A percentile compares a stretch with the other conserved stretches of the same genome.
These are phyloP conservation scores for Eupithecia dodoneata DNA, from an alignment of 2,888 invertebrate species.

Conservation along the genomic window DNA sequence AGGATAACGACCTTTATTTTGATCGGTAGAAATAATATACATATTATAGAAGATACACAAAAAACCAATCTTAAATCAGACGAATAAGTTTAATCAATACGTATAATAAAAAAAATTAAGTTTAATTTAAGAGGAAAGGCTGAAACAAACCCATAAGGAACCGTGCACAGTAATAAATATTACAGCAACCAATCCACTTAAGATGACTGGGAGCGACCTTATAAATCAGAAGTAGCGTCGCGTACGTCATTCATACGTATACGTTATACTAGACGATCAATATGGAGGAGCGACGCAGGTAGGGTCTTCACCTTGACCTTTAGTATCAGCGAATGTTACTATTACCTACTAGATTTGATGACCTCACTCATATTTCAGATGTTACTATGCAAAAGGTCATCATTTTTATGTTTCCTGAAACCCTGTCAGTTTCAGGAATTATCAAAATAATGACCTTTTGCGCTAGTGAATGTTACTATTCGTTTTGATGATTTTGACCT, in stretches of 20 bases:
- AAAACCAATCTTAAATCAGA: background rate
- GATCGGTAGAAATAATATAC: background rate
- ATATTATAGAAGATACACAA: background rate
- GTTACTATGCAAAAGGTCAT: background rate
- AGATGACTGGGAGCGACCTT: conserved; percentile 21
- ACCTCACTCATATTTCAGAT: background rate
- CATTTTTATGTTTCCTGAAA: too few species aligned
- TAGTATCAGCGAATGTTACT: conserved; percentile 36
- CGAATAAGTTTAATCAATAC: background rate
- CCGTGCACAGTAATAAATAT: conserved; percentile 5
- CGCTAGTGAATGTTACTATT: background rate
- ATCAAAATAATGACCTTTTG: background rate
- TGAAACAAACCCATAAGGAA: background rate
- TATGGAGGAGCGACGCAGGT: conserved; percentile 24
- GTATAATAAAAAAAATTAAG: background rate
- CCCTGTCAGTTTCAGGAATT: background rate
- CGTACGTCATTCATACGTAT: conserved; percentile 31
- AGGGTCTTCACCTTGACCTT: conserved; percentile 29
- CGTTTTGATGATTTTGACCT: background rate
- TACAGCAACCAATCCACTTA: conserved; percentile 30
- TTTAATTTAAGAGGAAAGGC: background rate
- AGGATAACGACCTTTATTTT: background rate
- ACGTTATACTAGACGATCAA: conserved; percentile 31
- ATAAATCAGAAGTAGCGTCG: conserved; percentile 28
- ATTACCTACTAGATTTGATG: conserved; percentile 10